A percentile compares a stretch with the other conserved stretches of the same genome.
These are phyloP conservation scores for Ptiloglossa arizonensis DNA, from an alignment of 1,140 invertebrate genomes.

Conservation along the genomic window DNA sequence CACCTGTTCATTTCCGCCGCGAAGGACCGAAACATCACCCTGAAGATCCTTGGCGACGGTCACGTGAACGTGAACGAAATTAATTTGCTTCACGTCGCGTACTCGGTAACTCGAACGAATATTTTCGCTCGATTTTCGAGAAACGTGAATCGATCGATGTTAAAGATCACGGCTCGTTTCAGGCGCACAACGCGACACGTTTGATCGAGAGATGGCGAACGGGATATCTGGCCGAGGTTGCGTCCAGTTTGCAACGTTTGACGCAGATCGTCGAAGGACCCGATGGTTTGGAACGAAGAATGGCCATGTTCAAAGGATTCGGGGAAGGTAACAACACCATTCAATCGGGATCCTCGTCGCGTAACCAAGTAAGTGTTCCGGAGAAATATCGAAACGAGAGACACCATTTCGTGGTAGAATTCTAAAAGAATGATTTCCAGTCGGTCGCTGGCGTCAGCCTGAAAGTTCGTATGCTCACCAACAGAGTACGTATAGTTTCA, in stretches of 20 bases:
- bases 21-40: slow-evolving; percentile 85
- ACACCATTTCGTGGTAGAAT: not conserved
- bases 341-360: not conserved
- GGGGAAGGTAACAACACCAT: slow-evolving; percentile 54
- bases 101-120: slow-evolving; percentile 71
- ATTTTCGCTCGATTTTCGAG: not conserved
- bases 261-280: slow-evolving; percentile 73
- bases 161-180: slow-evolving; percentile 33
- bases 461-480: slow-evolving; percentile 45
- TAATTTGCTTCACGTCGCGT: slow-evolving; percentile 82
- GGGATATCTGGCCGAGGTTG: slow-evolving; percentile 73
- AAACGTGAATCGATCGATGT: not conserved
- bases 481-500: slow-evolving; percentile 54
- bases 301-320: slow-evolving; percentile 65
- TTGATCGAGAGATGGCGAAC: slow-evolving; percentile 77
- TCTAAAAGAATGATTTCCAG: not conserved
- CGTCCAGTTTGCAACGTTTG: slow-evolving; percentile 70
- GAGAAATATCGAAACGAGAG: not conserved
- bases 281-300: slow-evolving; percentile 77
- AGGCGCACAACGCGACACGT: slow-evolving; percentile 76
- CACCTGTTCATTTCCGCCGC: slow-evolving; percentile 85
- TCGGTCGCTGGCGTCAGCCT: not conserved
- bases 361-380: slow-evolving; percentile 15
- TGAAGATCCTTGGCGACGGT: slow-evolving; percentile 84
- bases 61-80: slow-evolving; percentile 84